A percentile compares a stretch with the other conserved stretches of the same genome.
phyloP scores from a whole-genome alignment of 2,888 invertebrate genomes.

The Cheilosia vernalis region DNA sequence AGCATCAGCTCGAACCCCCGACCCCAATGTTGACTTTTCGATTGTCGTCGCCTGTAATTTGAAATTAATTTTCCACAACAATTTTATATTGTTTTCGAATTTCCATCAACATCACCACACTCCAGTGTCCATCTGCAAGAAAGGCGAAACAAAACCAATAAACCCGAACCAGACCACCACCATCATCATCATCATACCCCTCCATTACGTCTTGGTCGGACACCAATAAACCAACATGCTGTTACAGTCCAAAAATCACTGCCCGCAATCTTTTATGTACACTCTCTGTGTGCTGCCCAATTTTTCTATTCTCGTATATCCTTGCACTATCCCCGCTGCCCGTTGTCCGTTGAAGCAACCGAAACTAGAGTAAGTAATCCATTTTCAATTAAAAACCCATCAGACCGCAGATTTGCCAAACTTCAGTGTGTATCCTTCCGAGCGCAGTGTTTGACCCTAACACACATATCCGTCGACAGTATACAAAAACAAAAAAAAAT shows the following conservation, averaged over 20 bases:
- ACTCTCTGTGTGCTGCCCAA: conserved; percentile 19
- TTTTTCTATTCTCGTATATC: conserved; percentile 47
- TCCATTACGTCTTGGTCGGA: conserved; percentile 4
- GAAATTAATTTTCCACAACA: conserved; percentile 76
- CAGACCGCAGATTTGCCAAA: conserved; percentile 77
- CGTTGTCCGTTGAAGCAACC: not conserved
- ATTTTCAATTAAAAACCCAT: conserved; percentile 83
- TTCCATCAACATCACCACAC: conserved; percentile 59
- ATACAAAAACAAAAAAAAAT: conserved; percentile 8
- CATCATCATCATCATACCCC: not conserved
- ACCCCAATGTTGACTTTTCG: conserved; percentile 31
- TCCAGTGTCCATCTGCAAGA: conserved; percentile 54
- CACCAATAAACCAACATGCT: conserved; percentile 66
- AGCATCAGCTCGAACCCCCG: not conserved
- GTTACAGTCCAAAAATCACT: conserved; percentile 71
- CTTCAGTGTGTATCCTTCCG: conserved; percentile 55
- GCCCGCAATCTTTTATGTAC: conserved; percentile 67
- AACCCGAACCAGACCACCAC: conserved; percentile 7
- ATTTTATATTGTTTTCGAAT: conserved; percentile 70
- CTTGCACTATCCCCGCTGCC: conserved; percentile 9
- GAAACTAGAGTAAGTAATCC: conserved; percentile 80
- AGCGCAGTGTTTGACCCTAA: conserved; percentile 45
- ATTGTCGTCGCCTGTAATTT: conserved; percentile 62
- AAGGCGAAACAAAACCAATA: conserved; percentile 68
- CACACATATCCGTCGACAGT: conserved; percentile 19